Conservation (phyloP, 2,113 vertebrate species). For the Podocnemis expansa region DNA sequence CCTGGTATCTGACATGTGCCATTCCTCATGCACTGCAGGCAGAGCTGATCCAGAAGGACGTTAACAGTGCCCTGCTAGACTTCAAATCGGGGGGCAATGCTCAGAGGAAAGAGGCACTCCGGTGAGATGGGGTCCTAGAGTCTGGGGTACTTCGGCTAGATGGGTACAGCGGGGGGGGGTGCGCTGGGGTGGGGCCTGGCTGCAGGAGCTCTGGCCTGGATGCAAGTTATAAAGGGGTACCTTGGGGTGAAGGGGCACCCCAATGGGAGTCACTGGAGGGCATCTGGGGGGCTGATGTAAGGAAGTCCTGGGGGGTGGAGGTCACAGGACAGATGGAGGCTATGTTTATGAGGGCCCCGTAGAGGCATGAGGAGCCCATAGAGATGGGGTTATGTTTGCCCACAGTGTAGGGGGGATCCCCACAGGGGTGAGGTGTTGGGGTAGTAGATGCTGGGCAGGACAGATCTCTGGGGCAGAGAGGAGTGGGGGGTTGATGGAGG, state of each 20-base stretch:
- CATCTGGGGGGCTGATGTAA: constrained; percentile 45
- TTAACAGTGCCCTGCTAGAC: constrained; percentile 77
- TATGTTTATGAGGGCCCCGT: background rate
- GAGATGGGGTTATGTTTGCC: too few relatives aligned
- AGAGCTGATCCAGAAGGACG: constrained; percentile 81
- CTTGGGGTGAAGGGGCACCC: background rate
- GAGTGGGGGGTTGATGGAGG: background rate
- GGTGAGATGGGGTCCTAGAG: constrained; percentile 59
- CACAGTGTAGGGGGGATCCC: background rate
- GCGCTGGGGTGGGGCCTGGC: too few relatives aligned
- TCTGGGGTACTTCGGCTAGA: background rate
- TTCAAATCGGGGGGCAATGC: constrained; percentile 61
- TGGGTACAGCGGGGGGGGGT: background rate
- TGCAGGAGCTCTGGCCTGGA: background rate
- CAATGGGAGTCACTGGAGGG: too few relatives aligned
- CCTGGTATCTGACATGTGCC: background rate
- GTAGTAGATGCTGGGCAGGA: background rate
- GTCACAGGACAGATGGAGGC: constrained; percentile 24
- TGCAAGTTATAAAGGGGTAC: background rate
- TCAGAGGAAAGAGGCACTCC: constrained; percentile 68
- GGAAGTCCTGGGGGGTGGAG: background rate
- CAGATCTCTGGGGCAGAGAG: too few relatives aligned
- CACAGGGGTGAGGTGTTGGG: background rate
- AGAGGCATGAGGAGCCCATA: background rate
- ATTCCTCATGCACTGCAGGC: constrained; percentile 65